These are phyloP conservation scores for Syngnathus typhle DNA, from an alignment of 2,113 vertebrate species.

Conservation along the genomic window DNA sequence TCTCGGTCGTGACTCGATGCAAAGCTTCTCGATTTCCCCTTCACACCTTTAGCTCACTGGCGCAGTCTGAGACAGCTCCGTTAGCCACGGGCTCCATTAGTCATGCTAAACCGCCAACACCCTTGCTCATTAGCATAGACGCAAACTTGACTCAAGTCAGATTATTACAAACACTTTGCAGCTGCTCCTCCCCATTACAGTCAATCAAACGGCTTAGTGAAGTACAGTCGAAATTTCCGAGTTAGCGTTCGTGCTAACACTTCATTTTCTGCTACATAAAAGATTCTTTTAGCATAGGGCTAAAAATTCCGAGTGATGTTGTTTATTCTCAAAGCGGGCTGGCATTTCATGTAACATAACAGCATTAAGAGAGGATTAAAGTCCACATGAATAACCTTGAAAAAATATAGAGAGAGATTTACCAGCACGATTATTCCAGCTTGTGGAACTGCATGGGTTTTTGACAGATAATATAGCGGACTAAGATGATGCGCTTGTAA, in stretches of 20 bases:
- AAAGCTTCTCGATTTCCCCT: slow-evolving; percentile 56
- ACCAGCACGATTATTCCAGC: slow-evolving; percentile 38
- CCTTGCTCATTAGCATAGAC: slow-evolving; percentile 65
- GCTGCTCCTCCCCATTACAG: slow-evolving; percentile 62
- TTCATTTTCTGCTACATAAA: slow-evolving; percentile 31
- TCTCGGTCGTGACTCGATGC: slow-evolving; percentile 5
- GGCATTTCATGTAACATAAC: slow-evolving; percentile 38
- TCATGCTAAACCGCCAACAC: slow-evolving; percentile 66
- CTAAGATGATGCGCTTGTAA: slow-evolving; percentile 19
- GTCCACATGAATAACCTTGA: slow-evolving; percentile 47
- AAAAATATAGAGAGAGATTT: slow-evolving; percentile 51
- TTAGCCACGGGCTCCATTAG: slow-evolving; percentile 57
- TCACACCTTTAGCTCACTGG: slow-evolving; percentile 18
- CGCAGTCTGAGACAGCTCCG: slow-evolving; percentile 53
- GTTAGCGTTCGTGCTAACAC: slow-evolving; percentile 39
- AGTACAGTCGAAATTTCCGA: slow-evolving; percentile 44
- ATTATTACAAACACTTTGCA: slow-evolving; percentile 61
- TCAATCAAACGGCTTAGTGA: slow-evolving; percentile 54
- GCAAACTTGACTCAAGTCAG: slow-evolving; percentile 61
- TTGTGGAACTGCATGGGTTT: slow-evolving; percentile 21
- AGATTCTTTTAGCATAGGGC: slow-evolving; percentile 11
- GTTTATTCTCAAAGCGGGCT: slow-evolving; percentile 42
- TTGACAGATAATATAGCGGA: slow-evolving; percentile 34
- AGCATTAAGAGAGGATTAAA: slow-evolving; percentile 48
- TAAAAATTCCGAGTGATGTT: slow-evolving; percentile 45